These are phyloP conservation scores for Drosophila austrosaltans DNA, from an alignment of 2,888 invertebrate species.

Conservation along the genomic window DNA sequence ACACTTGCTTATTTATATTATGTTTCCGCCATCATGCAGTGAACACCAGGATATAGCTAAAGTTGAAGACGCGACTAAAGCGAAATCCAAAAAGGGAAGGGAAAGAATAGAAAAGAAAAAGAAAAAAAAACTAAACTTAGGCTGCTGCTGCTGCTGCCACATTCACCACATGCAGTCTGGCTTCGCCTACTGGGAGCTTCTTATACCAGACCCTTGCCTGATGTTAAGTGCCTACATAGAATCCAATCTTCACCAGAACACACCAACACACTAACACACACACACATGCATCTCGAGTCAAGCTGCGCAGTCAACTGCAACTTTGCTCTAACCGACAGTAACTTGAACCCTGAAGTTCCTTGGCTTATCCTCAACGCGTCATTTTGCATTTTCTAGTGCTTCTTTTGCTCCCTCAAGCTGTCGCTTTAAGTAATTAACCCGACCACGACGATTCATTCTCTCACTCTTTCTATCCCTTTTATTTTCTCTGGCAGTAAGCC, in stretches of 20 bases:
- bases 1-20: conserved; percentile 78
- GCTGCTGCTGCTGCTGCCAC: conserved; percentile 36
- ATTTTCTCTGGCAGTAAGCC: too few relatives aligned
- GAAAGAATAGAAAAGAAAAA: neutral
- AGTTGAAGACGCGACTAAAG: conserved; percentile 5
- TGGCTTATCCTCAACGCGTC: conserved; percentile 51
- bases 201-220: conserved; percentile 32
- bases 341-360: conserved; percentile 31
- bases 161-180: conserved; percentile 49
- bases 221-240: conserved; percentile 78
- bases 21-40: conserved; percentile 68
- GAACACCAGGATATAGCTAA: conserved; percentile 34
- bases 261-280: conserved; percentile 70
- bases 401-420: conserved; percentile 24
- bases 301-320: conserved; percentile 41
- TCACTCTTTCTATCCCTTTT: neutral
- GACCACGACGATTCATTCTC: neutral
- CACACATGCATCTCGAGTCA: conserved; percentile 48
- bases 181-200: conserved; percentile 51
- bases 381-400: conserved; percentile 53
- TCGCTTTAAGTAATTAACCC: conserved; percentile 70
- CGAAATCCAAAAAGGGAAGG: neutral
- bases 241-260: conserved; percentile 71
- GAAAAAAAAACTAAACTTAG: neutral
- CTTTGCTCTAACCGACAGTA: conserved; percentile 16